These are phyloP conservation scores for Agrochola macilenta DNA, from an alignment of 2,888 invertebrate genomes.

Conservation along the genomic window DNA sequence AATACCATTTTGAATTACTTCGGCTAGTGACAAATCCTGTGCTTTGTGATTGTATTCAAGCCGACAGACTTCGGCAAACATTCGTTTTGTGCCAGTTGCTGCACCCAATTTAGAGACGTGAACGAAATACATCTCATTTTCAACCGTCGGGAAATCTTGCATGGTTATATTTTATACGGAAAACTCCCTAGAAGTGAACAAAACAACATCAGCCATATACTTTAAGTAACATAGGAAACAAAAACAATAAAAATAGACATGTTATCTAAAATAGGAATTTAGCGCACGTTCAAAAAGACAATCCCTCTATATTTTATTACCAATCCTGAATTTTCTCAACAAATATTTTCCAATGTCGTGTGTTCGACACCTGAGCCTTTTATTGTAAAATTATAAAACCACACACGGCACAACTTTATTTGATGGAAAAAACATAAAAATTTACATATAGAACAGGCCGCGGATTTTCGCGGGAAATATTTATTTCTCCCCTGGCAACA, in stretches of 20 bases:
- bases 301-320: conserved; percentile 18
- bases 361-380: conserved; percentile 75
- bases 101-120: conserved; percentile 1
- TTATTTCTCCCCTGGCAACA: conserved; percentile 87
- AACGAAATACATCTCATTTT: conserved; percentile 17
- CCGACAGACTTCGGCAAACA: background rate
- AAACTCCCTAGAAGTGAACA: background rate
- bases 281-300: conserved; percentile 13
- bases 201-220: background rate
- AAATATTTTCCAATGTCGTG: conserved; percentile 22
- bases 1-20: background rate
- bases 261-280: conserved; percentile 13
- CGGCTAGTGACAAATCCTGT: background rate
- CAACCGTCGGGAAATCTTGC: background rate
- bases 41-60: background rate
- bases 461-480: conserved; percentile 82
- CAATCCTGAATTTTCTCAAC: conserved; percentile 14
- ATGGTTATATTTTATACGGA: background rate
- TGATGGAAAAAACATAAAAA: conserved; percentile 85
- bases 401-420: conserved; percentile 77
- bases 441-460: conserved; percentile 86
- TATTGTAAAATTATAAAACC: conserved; percentile 84
- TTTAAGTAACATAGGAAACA: too few species aligned
- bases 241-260: background rate
- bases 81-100: conserved; percentile 13